Conservation (phyloP, 2,888 invertebrate species). For the Epinotia nisella region DNA sequence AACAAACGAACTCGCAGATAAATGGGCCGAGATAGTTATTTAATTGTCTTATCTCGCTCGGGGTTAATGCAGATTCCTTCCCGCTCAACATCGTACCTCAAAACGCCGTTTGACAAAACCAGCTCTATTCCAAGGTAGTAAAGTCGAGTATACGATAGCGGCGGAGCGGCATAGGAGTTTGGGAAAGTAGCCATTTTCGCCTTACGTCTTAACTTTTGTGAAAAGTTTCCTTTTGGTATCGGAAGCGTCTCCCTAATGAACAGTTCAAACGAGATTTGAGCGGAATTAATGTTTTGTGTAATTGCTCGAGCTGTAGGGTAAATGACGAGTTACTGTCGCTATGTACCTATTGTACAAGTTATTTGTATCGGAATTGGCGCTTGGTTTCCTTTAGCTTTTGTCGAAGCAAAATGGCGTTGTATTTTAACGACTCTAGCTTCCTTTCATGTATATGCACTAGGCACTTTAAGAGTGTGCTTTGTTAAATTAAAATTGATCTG, state of each 20-base stretch:
- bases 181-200: conserved; percentile 54
- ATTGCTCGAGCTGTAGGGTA: conserved; percentile 66
- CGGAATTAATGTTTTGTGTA: conserved; percentile 76
- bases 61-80: conserved; percentile 73
- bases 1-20: conserved; percentile 78
- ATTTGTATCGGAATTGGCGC: conserved; percentile 18
- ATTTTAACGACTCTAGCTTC: background rate
- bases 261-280: conserved; percentile 74
- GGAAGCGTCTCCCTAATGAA: conserved; percentile 70
- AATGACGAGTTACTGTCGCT: conserved; percentile 18
- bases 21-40: conserved; percentile 79
- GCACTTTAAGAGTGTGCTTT: too few species aligned
- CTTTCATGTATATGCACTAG: background rate
- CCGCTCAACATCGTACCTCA: conserved; percentile 10
- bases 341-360: conserved; percentile 16
- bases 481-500: too few species aligned
- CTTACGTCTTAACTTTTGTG: conserved; percentile 77
- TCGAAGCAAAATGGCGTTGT: conserved; percentile 7
- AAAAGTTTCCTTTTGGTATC: conserved; percentile 68
- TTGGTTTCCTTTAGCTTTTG: conserved; percentile 1
- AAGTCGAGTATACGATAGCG: background rate
- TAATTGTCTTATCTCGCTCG: conserved; percentile 75
- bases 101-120: background rate
- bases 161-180: conserved; percentile 3
- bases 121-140: background rate